Percentiles rank a stretch among this genome's conserved stretches.
phyloP scores from a whole-genome alignment of 2,888 invertebrate genomes.

The Pyrrhia umbra region DNA sequence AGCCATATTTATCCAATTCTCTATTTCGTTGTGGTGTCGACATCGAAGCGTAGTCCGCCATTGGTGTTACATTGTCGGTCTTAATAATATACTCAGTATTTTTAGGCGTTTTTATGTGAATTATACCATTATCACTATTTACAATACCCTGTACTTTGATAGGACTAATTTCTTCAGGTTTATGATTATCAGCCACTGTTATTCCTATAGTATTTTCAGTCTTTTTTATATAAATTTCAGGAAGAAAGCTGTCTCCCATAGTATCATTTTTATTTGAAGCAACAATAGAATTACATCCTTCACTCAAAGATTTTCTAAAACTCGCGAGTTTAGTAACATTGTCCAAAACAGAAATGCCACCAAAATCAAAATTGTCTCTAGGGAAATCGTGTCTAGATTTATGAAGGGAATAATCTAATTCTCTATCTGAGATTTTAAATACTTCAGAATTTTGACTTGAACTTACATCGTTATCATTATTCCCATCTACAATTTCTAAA shows the following conservation, averaged over 20 bases:
- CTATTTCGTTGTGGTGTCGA: constrained; percentile 89
- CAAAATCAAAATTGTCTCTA: constrained; percentile 68
- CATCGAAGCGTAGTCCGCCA: constrained; percentile 90
- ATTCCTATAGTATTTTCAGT: constrained; percentile 2
- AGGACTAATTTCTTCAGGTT: constrained; percentile 11
- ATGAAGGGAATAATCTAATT: constrained; percentile 91
- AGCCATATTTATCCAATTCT: constrained; percentile 91
- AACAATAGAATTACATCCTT: constrained; percentile 24
- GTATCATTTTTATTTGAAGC: constrained; percentile 18
- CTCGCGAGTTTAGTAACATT: constrained; percentile 54
- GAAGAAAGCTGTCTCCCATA: constrained; percentile 41
- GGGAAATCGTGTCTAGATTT: constrained; percentile 68
- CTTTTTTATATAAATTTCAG: constrained; percentile 50
- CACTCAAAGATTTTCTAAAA: constrained; percentile 39
- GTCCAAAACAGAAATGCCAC: constrained; percentile 72
- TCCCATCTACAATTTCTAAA: constrained; percentile 23
- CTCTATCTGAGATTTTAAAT: constrained; percentile 89
- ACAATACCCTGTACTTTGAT: constrained; percentile 21
- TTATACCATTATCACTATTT: constrained; percentile 36
- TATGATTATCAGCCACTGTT: neutral
- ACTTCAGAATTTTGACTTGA: constrained; percentile 73
- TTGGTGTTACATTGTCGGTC: constrained; percentile 89
- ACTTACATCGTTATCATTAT: constrained; percentile 51
- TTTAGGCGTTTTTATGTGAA: constrained; percentile 76
- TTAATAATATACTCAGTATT: constrained; percentile 87